Evolutionary conservation across 2,797 vertebrate species (phyloP).

Genomic region (Lacerta viridis): DNA sequence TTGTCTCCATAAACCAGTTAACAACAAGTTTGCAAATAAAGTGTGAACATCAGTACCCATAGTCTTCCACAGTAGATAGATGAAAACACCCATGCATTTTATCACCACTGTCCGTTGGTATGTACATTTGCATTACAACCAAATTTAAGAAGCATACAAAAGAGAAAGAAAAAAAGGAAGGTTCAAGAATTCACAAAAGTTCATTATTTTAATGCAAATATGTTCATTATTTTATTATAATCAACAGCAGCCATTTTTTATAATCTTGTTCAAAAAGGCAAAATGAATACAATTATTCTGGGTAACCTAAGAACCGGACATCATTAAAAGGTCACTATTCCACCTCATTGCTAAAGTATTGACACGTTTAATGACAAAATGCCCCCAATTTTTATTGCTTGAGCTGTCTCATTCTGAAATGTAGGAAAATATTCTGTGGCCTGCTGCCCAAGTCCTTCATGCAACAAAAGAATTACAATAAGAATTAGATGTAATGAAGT

Average conservation of each 20-base stretch:
- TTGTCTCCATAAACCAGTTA: not conserved
- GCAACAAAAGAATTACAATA: slow-evolving; percentile 58
- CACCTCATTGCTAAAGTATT: not conserved
- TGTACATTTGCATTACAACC: not conserved
- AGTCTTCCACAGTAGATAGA: not conserved
- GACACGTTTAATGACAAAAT: not conserved
- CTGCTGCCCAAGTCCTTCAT: slow-evolving; percentile 27
- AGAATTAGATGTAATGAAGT: slow-evolving; percentile 62
- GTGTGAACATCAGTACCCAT: not conserved
- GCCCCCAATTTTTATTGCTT: not conserved
- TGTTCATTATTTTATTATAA: not conserved
- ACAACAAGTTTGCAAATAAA: not conserved
- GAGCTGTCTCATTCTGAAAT: not conserved
- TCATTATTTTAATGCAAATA: not conserved
- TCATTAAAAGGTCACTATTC: slow-evolving; percentile 8
- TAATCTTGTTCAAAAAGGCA: not conserved
- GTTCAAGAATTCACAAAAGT: not conserved
- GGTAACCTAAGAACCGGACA: slow-evolving; percentile 1
- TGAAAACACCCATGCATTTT: not conserved
- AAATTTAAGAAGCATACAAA: not conserved
- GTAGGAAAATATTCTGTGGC: slow-evolving; percentile 15
- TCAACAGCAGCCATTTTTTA: slow-evolving; percentile 1
- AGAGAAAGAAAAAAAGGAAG: not conserved
- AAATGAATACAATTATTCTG: not conserved
- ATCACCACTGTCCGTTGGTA: not conserved